Base-by-base conservation (phyloP, 2,888 invertebrate genomes). In the Drosophila nr. medialis region DNA sequence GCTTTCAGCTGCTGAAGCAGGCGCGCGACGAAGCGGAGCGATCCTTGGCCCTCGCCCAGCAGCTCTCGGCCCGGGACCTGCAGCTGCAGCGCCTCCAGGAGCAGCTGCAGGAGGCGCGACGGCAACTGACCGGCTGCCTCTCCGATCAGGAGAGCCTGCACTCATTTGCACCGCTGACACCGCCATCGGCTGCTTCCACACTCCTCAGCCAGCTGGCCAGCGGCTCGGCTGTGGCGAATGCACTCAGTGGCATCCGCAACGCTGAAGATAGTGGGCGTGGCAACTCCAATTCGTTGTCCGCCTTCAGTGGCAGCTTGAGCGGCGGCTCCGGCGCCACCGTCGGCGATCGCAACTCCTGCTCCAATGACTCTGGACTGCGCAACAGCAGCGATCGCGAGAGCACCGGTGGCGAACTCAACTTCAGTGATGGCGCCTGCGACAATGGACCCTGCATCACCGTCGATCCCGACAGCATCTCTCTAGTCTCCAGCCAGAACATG, bases 1-100 rank as follows among this genome's bases (percentile, higher is more conserved):
- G 98, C 61, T 98, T 98, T 94, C 97, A 97, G 77, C 94, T 98
- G 68, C 93, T 98, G 64, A 95, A 97, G 83, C 97, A 97, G 91
- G 98, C 98, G 0, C 94, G 97, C 48, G 98, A 98, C 90, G 98
- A 98, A 90, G 97, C 98, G 0, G 98, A 98, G 92, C 94, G 98
- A 69, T 96, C 97, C 30, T 94, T 98, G 72, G 95, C 96, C 68
- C 94, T 98, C 50, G 97, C 97, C 10, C 96, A 98, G 13, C 98
- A 98, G 86, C 95, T 98, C 30, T 97, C 97, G 90, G 96, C 96
- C 49, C 95, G 97, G 83, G 98, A 98, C 91, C 95, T 97, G 72
- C 97, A 97, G 92, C 94, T 98, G 64, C 95, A 96, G 87, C 96
- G 97, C 88, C 95, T 98, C 54, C 96, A 98, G 90, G 96, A 97